These are phyloP conservation scores for Drosophila koepferae DNA, from an alignment of 2,888 invertebrate species.

Conservation along the genomic window DNA sequence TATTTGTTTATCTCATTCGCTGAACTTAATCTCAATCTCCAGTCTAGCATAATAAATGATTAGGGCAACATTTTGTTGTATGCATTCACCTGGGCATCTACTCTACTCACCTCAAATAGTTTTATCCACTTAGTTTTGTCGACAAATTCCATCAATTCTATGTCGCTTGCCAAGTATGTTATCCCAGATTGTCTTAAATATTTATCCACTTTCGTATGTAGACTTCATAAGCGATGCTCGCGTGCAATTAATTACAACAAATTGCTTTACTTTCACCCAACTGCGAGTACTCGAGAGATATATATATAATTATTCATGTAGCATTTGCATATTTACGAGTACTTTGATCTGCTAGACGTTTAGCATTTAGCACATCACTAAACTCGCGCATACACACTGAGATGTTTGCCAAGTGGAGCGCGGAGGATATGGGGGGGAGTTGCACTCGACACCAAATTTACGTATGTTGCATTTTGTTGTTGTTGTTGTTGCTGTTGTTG, in stretches of 20 bases:
- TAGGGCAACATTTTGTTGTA: background rate
- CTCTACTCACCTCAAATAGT: constrained; percentile 39
- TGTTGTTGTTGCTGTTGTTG: constrained; percentile 33
- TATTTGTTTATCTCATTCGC: background rate
- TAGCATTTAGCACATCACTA: constrained; percentile 47
- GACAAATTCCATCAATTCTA: constrained; percentile 12
- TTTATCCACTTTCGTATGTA: constrained; percentile 30
- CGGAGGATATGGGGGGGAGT: background rate
- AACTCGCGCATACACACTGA: constrained; percentile 4
- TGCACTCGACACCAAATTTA: constrained; percentile 53
- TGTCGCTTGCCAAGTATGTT: background rate
- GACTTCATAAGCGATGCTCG: constrained; percentile 43
- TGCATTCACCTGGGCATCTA: background rate
- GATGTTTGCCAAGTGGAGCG: background rate
- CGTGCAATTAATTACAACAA: constrained; percentile 75
- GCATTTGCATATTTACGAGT: constrained; percentile 52
- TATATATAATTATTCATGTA: constrained; percentile 47
- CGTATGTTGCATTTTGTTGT: constrained; percentile 56
- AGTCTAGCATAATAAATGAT: background rate
- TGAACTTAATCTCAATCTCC: background rate
- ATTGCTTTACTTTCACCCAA: constrained; percentile 77
- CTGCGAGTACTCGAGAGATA: constrained; percentile 38
- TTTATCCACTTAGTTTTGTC: constrained; percentile 27
- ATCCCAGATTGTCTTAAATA: constrained; percentile 1
- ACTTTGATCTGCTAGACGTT: constrained; percentile 40